Conservation (phyloP, 2,888 invertebrate genomes). For the Epirrita christyi region DNA sequence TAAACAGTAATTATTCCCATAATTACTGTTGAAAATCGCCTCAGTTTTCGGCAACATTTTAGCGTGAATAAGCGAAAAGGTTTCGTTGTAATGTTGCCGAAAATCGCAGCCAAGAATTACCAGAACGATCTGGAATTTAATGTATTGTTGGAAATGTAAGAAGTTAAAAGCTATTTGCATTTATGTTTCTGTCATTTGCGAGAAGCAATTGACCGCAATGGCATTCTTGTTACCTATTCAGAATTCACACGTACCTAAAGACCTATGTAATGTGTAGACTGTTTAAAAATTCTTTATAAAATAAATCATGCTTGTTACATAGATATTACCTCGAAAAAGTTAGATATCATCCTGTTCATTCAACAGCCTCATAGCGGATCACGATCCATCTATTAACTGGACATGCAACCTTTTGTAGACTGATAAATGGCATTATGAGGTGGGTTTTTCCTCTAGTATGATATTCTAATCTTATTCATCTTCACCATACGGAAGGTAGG, state of each 20-base stretch:
- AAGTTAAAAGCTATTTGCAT: neutral
- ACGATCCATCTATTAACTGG: slow-evolving; percentile 12
- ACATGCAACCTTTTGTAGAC: slow-evolving; percentile 15
- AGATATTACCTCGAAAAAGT: slow-evolving; percentile 4
- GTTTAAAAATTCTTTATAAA: neutral
- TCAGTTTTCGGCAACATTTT: slow-evolving; percentile 19
- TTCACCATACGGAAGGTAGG: no score
- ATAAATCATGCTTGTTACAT: neutral
- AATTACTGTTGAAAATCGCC: slow-evolving; percentile 41
- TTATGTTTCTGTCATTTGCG: neutral
- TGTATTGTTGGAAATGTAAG: slow-evolving; percentile 15
- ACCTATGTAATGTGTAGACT: neutral
- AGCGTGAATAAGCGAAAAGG: slow-evolving; percentile 7
- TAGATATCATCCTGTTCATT: neutral
- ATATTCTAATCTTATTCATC: no score
- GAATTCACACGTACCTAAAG: neutral
- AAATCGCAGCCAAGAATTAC: slow-evolving; percentile 10
- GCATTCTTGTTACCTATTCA: neutral
- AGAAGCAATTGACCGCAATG: slow-evolving; percentile 3
- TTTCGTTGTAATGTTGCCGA: slow-evolving; percentile 37
- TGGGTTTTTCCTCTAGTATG: slow-evolving; percentile 15
- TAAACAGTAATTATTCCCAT: slow-evolving; percentile 46
- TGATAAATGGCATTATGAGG: slow-evolving; percentile 6
- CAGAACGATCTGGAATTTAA: slow-evolving; percentile 12
- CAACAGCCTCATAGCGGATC: slow-evolving; percentile 1